These are phyloP conservation scores for Eira barbara DNA, from an alignment of 2,113 vertebrate genomes.

Conservation along the genomic window DNA sequence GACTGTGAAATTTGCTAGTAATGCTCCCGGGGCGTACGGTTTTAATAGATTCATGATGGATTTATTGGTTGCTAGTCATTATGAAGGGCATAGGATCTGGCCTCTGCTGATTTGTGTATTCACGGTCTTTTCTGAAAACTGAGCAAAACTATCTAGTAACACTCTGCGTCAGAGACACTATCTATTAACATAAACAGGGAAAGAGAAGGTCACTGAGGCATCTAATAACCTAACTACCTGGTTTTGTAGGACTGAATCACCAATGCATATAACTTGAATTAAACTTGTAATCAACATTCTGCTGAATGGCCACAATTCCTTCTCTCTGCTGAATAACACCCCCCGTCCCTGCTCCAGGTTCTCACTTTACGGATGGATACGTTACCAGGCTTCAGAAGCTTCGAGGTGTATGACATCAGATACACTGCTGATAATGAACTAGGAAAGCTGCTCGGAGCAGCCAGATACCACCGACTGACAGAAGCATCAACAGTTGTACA, in stretches of 20 bases:
- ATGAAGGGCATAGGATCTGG: neutral
- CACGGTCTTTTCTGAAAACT: neutral
- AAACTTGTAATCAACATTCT: conserved; percentile 1
- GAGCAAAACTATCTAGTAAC: neutral
- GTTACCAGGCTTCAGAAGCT: neutral
- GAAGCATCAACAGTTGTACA: neutral
- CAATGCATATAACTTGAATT: neutral
- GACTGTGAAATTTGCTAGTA: neutral
- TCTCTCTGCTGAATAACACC: neutral
- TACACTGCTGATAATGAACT: neutral
- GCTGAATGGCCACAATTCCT: neutral
- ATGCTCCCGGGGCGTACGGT: neutral
- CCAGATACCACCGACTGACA: neutral
- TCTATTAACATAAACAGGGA: neutral
- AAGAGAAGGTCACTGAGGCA: neutral
- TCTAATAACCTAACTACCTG: neutral
- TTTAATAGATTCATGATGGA: neutral
- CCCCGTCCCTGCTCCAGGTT: neutral
- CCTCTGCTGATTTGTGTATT: neutral
- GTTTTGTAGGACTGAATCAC: neutral
- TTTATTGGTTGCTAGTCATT: neutral
- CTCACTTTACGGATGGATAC: neutral
- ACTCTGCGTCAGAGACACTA: neutral
- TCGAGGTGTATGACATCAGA: neutral
- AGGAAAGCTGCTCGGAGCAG: neutral